Evolutionary conservation across 2,113 vertebrate genomes (phyloP), one percentile per base, ranked within the genome.

Genomic region (Fukomys damarensis): DNA sequence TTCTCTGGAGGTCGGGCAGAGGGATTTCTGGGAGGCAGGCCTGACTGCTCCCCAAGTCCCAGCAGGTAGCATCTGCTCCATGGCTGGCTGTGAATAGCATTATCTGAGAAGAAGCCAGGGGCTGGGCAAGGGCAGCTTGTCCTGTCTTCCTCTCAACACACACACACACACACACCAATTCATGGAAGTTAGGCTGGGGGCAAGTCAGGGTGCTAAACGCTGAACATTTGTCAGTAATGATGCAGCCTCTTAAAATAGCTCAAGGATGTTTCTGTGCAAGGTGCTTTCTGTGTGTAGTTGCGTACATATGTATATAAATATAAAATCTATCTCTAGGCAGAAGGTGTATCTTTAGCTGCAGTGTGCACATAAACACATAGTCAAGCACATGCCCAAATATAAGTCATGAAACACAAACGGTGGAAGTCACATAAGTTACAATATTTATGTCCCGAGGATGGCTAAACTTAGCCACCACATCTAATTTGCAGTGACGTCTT

Each of bases 401-500:
- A 97, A 97, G 97, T 96, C 92, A 98, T 97, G 96, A 94, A 95
- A 98, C 84, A 97, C 96, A 98, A 98, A 98, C 93, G 94, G 97
- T 84, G 97, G 95, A 96, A 94, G 89, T 98, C 96, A 96, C 98
- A 97, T 96, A 98, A 98, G 97, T 98, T 98, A 98, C 30, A 97
- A 98, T 98, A 98, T 98, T 98, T 98, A 98, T 98, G 97, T 98
- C 96, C 94, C 41, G 89, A 98, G 90, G 96, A 97, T 56, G 97
- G 97, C 98, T 99, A 99, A 98, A 98, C 98, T 98, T 98, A 98
- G 98, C 97, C 92, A 95, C 98, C 98, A 98, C 98, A 98, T 98
- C 98, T 98, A 98, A 99, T 99, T 99, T 98, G 98, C 98, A 98
- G 97, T 99, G 98, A 98, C 98, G 98, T 99, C 98, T 98, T 99